Percentiles rank a stretch among this genome's conserved stretches.
phyloP scores from a whole-genome alignment of 2,113 vertebrate genomes.

The Ptyas mucosa region DNA sequence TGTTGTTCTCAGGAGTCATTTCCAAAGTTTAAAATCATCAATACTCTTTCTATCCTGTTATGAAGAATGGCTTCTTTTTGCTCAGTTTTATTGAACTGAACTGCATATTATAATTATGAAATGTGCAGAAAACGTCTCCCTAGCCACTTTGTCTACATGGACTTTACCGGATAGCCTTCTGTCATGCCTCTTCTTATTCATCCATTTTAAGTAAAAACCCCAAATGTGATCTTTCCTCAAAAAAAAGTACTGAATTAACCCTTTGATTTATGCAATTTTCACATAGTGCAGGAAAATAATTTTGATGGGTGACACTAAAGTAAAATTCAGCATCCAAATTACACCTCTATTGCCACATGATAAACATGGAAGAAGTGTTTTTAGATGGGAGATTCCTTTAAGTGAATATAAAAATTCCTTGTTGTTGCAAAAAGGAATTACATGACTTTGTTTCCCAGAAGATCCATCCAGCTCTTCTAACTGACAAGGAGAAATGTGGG shows the following conservation, averaged over 20 bases:
- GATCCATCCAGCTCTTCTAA: not conserved
- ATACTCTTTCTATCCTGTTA: not conserved
- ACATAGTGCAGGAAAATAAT: not conserved
- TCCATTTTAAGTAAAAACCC: not conserved
- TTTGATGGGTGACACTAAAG: not conserved
- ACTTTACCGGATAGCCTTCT: not conserved
- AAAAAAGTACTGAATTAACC: not conserved
- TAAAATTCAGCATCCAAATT: not conserved
- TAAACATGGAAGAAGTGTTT: conserved; percentile 4
- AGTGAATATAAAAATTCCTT: conserved; percentile 12
- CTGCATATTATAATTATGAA: not conserved
- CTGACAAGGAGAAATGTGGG: not conserved
- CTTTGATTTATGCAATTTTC: not conserved
- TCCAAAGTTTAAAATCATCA: not conserved
- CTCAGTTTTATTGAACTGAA: not conserved
- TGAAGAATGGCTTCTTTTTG: not conserved
- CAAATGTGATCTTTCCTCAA: not conserved
- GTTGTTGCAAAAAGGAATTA: conserved; percentile 7
- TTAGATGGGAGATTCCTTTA: not conserved
- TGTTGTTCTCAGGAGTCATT: not conserved
- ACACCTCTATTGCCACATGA: not conserved
- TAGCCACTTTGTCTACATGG: not conserved
- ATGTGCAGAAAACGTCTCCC: not conserved
- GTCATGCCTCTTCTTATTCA: not conserved
- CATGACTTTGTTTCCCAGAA: not conserved